Percentiles rank a stretch among this genome's conserved stretches.
These are phyloP conservation scores for Spea multiplicata DNA, from an alignment of 2,113 vertebrate species.

Conservation along the genomic window DNA sequence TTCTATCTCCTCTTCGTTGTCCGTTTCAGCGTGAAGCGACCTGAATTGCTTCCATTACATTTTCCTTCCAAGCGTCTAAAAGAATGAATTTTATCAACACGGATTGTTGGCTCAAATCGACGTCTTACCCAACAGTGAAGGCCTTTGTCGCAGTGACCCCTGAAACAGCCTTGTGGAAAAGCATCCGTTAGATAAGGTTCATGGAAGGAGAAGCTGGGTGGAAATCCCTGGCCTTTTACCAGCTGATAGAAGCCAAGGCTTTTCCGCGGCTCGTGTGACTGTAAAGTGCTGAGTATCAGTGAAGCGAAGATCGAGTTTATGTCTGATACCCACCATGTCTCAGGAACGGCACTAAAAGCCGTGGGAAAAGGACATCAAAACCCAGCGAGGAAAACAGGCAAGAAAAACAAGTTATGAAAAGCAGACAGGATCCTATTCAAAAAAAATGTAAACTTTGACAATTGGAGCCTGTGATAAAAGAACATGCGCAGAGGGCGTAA, in stretches of 20 bases:
- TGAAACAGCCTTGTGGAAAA: slow-evolving; percentile 46
- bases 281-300: neutral
- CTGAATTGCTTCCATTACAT: neutral
- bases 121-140: slow-evolving; percentile 50
- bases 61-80: neutral
- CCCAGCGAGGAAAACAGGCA: neutral
- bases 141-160: slow-evolving; percentile 53
- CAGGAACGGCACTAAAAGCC: neutral
- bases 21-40: no score
- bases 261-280: neutral
- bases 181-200: slow-evolving; percentile 52
- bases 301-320: neutral
- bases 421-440: no score
- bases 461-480: neutral
- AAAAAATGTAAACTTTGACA: no score
- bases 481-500: no score
- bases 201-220: slow-evolving; percentile 45
- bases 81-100: neutral
- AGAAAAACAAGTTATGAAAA: neutral
- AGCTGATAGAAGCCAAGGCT: slow-evolving; percentile 16
- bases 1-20: no score
- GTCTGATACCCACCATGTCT: neutral
- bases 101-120: neutral
- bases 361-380: neutral
- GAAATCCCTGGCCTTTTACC: slow-evolving; percentile 47